Conservation (phyloP, 1,140 invertebrate genomes). For the Leucophenga varia region DNA sequence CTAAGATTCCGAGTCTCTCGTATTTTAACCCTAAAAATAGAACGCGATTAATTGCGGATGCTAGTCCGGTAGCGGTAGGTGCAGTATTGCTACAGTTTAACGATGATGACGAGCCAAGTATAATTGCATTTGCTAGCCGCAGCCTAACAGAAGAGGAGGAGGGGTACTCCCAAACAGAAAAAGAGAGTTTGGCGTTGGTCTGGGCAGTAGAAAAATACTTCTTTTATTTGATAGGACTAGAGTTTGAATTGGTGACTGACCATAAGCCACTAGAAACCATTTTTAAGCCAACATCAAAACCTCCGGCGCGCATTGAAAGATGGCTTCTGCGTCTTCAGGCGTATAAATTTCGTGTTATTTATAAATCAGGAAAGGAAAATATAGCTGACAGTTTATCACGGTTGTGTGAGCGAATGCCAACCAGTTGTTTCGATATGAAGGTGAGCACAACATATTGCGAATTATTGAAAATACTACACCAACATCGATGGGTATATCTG, state of each 20-base stretch:
- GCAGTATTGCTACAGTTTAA: constrained; percentile 32
- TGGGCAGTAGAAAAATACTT: constrained; percentile 44
- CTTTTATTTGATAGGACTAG: constrained; percentile 31
- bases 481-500: constrained; percentile 12
- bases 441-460: constrained; percentile 17
- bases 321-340: constrained; percentile 47
- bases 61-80: constrained; percentile 32
- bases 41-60: constrained; percentile 35
- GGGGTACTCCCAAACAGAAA: constrained; percentile 56
- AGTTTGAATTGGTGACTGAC: constrained; percentile 54
- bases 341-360: constrained; percentile 41
- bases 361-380: constrained; percentile 47
- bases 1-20: constrained; percentile 14
- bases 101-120: constrained; percentile 1
- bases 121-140: constrained; percentile 32
- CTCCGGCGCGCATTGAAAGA: constrained; percentile 41
- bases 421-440: not conserved
- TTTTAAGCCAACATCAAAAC: constrained; percentile 33
- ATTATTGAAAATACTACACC: constrained; percentile 6
- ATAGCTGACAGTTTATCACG: constrained; percentile 51
- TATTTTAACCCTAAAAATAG: constrained; percentile 14
- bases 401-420: constrained; percentile 6
- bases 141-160: constrained; percentile 48
- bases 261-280: constrained; percentile 36
- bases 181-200: constrained; percentile 46